Evolutionary conservation across 2,888 invertebrate genomes (phyloP), one percentile per base, ranked within the genome.

Genomic region (Hypomecis punctinalis): DNA sequence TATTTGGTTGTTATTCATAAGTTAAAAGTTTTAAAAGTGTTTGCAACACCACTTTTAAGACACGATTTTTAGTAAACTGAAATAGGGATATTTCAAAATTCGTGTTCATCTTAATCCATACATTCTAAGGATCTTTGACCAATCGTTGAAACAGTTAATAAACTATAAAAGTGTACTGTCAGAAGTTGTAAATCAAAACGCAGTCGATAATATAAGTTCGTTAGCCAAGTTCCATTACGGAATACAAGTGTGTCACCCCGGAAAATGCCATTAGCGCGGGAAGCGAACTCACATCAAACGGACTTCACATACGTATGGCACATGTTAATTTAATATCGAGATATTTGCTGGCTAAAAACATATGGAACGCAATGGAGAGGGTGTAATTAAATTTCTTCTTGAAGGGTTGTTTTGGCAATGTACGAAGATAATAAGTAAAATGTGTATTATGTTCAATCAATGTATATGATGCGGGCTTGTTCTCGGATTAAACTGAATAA

Each of bases 231-330:
- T 72, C 61, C 68, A 67, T 66, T 69, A 69, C 51, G 64, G 57
- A 66, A 66, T 84, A 80, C 76, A 79, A 79, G 81, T 84, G 83
- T 81, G 77, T 78, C 76, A 78, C 79, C 81, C 83, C 78, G 82
- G 85, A 86, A 90, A 92, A 92, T 91, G 87, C 89, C 86, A 90
- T 91, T 91, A 91, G 82, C 81, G 82, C 83, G 85, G 81, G 79
- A 75, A 81, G 82, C 79, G 73, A 77, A 77, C 76, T 82, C 78
- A 91, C 89, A 89, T 92, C 91, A 92, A 91, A 91, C 91, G 89
- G 88, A 88, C 85, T 86, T 78, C 79, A 81, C 84, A 85, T 86
- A 83, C 83, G 83, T 85, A 87, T 83, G 83, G 79, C 79, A 84
- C 83, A 86, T 86, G 80, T 79, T 91, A 89, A 91, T 89, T 91